These are phyloP conservation scores for Xylophagus ater DNA, from an alignment of 2,888 invertebrate species.

Conservation along the genomic window DNA sequence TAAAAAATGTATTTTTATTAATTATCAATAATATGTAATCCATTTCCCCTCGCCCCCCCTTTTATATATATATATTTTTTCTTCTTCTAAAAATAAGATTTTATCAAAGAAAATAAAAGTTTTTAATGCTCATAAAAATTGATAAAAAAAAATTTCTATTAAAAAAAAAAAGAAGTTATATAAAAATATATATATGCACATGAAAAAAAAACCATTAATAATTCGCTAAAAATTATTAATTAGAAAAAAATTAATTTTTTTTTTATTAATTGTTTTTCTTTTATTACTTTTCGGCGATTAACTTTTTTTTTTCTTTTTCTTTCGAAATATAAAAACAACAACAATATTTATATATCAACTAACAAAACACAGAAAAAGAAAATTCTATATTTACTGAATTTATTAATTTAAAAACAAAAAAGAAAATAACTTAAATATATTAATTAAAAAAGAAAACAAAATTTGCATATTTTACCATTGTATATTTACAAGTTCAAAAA, in stretches of 20 bases:
- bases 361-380: background rate
- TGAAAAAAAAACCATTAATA: constrained; percentile 4
- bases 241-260: background rate
- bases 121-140: no score
- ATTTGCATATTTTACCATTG: constrained; percentile 39
- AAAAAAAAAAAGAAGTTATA: background rate
- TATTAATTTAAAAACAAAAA: constrained; percentile 4
- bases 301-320: constrained; percentile 10
- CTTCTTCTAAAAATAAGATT: background rate
- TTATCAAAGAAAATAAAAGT: no score
- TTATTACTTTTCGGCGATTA: constrained; percentile 8
- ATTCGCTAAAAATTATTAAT: constrained; percentile 9
- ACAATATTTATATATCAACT: constrained; percentile 9
- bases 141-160: no score
- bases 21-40: no score
- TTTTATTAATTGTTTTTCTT: no score
- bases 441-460: constrained; percentile 3
- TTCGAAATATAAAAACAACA: constrained; percentile 13
- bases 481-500: constrained; percentile 29
- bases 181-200: background rate
- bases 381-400: constrained; percentile 13
- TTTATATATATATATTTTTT: constrained; percentile 2
- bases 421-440: constrained; percentile 5
- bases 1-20: no score
- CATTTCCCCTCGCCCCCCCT: no score